Evolutionary conservation across 2,797 vertebrate species (phyloP).

Genomic region (Rhinella marina): DNA sequence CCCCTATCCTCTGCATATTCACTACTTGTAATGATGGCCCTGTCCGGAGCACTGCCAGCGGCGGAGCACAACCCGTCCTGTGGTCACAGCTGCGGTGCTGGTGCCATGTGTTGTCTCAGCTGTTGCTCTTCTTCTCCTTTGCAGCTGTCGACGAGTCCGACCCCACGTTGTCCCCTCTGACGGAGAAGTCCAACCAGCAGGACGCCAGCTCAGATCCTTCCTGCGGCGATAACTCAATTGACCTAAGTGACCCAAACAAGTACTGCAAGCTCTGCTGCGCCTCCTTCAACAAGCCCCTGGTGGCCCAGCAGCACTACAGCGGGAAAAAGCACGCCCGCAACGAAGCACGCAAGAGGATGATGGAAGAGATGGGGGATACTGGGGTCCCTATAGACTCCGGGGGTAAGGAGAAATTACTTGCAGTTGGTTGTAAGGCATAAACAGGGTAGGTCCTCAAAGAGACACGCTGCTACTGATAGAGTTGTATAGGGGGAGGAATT

Average conservation of each 20-base stretch:
- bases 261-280: conserved; percentile 80
- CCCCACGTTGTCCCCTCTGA: conserved; percentile 9
- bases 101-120: conserved; percentile 31
- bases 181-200: conserved; percentile 58
- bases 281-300: conserved; percentile 80
- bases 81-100: background rate
- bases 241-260: conserved; percentile 78
- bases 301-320: conserved; percentile 82
- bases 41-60: background rate
- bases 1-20: background rate
- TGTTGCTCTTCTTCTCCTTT: conserved; percentile 48
- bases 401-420: conserved; percentile 66
- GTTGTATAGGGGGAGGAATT: background rate
- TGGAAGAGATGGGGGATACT: conserved; percentile 74
- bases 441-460: background rate
- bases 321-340: conserved; percentile 87
- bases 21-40: too few species aligned
- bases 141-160: conserved; percentile 56
- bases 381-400: conserved; percentile 68
- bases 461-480: background rate
- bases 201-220: conserved; percentile 54
- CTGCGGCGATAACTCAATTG: conserved; percentile 57
- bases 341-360: conserved; percentile 73
- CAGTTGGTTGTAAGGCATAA: background rate
- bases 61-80: background rate